These are phyloP conservation scores for Petrocephalus schoutedeni DNA, from an alignment of 2,797 vertebrate genomes.

Conservation along the genomic window DNA sequence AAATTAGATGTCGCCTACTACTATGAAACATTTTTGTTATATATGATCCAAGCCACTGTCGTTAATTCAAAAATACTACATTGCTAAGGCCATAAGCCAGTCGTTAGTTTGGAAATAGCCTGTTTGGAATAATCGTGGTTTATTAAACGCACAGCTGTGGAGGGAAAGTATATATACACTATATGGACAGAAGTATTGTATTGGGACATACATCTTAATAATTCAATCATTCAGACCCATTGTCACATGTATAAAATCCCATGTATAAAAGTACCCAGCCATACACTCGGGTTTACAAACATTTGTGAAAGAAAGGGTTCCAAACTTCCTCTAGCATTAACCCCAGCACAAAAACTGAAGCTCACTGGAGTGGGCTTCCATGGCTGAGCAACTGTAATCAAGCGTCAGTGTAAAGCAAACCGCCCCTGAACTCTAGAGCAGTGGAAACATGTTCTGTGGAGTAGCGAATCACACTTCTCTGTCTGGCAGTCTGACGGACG, in stretches of 20 bases:
- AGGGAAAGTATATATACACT: neutral
- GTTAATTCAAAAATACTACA: too few species aligned
- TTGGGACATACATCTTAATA: neutral
- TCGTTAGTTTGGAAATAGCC: too few species aligned
- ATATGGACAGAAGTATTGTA: neutral
- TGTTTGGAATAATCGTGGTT: too few species aligned
- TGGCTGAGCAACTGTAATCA: neutral
- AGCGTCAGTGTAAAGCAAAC: neutral
- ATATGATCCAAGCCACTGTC: too few species aligned
- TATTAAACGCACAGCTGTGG: too few species aligned
- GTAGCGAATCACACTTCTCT: neutral
- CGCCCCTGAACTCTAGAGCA: neutral
- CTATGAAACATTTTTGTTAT: too few species aligned
- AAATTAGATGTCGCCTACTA: too few species aligned
- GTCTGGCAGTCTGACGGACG: neutral
- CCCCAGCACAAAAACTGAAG: neutral
- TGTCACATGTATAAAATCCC: neutral
- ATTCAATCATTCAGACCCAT: neutral
- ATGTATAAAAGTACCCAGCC: neutral
- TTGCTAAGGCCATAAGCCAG: too few species aligned
- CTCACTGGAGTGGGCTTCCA: too few species aligned
- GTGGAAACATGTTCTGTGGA: neutral
- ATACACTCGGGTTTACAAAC: neutral
- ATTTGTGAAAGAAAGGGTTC: neutral
- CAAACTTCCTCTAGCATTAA: neutral